Conservation (phyloP, 2,797 vertebrate genomes). For the Hapalemur alaotrensis region DNA sequence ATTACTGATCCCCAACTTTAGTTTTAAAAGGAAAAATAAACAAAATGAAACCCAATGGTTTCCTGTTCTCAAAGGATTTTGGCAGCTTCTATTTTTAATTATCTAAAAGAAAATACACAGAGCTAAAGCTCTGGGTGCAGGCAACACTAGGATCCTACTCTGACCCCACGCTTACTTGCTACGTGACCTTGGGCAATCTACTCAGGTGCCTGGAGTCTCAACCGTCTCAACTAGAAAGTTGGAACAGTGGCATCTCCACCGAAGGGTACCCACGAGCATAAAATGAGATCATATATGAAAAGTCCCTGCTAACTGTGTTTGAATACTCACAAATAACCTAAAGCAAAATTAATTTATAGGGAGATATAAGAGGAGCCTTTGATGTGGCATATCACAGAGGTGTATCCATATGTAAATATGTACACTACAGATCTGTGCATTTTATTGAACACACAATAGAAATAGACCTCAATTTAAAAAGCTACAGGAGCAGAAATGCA, state of each 20-base stretch:
- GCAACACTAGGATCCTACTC: neutral
- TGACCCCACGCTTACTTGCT: neutral
- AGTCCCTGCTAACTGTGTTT: neutral
- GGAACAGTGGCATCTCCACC: neutral
- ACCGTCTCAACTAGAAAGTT: neutral
- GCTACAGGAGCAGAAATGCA: neutral
- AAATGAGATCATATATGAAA: accelerated
- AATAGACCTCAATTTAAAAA: neutral
- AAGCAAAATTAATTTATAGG: neutral
- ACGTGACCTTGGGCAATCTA: neutral
- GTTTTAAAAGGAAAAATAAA: neutral
- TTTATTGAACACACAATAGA: neutral
- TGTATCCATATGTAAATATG: neutral
- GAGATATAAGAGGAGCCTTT: neutral
- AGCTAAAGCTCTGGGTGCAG: neutral
- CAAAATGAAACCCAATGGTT: neutral
- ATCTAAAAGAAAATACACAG: neutral
- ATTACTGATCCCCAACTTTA: neutral
- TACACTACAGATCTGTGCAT: neutral
- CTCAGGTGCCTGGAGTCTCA: neutral
- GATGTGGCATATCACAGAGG: neutral
- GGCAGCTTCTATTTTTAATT: neutral
- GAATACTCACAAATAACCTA: neutral
- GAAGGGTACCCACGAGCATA: neutral
- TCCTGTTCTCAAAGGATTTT: neutral